Conservation (phyloP, 2,797 vertebrate genomes). For the Sebastolobus alascanus region DNA sequence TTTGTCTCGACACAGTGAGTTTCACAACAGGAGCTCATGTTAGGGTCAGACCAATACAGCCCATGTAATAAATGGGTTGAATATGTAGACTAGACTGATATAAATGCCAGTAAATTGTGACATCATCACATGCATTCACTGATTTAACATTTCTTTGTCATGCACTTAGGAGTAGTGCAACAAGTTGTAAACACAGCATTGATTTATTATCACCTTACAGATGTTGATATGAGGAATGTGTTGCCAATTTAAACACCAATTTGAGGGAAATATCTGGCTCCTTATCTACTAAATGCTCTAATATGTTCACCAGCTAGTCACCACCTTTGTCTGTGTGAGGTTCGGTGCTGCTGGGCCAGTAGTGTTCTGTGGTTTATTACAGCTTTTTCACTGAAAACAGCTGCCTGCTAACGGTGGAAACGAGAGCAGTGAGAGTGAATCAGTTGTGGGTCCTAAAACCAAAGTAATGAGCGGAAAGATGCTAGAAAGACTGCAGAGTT, state of each 20-base stretch:
- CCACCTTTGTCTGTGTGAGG: too few relatives aligned
- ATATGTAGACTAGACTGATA: background rate
- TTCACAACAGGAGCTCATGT: slow-evolving; percentile 1
- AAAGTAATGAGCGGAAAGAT: background rate
- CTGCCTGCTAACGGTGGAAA: too few relatives aligned
- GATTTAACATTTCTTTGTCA: background rate
- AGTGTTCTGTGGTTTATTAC: too few relatives aligned
- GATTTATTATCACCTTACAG: background rate
- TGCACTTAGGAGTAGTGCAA: background rate
- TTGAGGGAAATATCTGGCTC: too few relatives aligned
- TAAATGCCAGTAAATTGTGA: background rate
- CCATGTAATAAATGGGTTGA: background rate
- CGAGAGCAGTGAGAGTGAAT: too few relatives aligned
- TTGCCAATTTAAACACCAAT: too few relatives aligned
- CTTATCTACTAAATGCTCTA: too few relatives aligned
- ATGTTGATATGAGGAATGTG: background rate
- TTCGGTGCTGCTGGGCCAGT: too few relatives aligned
- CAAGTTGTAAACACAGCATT: background rate
- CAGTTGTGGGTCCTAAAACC: background rate
- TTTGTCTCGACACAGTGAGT: background rate
- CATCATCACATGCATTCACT: background rate
- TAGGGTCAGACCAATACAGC: background rate
- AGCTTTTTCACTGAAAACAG: too few relatives aligned
- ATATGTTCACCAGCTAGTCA: too few relatives aligned
- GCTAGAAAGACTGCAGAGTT: background rate